Conservation (phyloP, 1,140 invertebrate species). For the Teleopsis dalmanni region DNA sequence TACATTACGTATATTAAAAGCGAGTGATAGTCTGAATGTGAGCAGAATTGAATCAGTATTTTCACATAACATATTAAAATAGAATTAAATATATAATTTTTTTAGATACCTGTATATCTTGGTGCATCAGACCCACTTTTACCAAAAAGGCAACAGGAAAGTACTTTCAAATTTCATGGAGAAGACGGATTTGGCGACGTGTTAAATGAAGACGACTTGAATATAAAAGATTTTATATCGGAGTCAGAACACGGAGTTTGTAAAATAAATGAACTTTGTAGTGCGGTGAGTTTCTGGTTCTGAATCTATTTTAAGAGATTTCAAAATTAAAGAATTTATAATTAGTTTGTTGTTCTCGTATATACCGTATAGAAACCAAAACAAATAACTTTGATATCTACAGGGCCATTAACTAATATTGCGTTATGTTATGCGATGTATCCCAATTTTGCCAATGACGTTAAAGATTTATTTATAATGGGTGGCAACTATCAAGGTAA, state of each 20-base stretch:
- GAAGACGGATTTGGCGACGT: constrained; percentile 60
- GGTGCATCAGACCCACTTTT: constrained; percentile 52
- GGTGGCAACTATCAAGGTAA: constrained; percentile 63
- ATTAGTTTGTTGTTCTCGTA: constrained; percentile 18
- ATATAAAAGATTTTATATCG: constrained; percentile 20
- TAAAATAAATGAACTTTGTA: constrained; percentile 48
- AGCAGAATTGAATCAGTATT: constrained; percentile 9
- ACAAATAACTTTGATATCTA: constrained; percentile 53
- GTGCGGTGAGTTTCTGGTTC: constrained; percentile 21
- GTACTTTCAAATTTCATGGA: constrained; percentile 44
- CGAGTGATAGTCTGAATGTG: constrained; percentile 44
- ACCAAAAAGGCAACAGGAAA: constrained; percentile 18
- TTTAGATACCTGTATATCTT: constrained; percentile 58
- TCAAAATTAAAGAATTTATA: constrained; percentile 5
- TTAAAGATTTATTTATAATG: constrained; percentile 65
- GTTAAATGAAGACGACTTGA: constrained; percentile 10
- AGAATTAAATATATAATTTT: neutral
- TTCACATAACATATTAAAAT: neutral
- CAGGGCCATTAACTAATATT: constrained; percentile 71
- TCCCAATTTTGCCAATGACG: constrained; percentile 50
- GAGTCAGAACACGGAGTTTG: constrained; percentile 29
- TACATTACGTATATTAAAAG: constrained; percentile 51
- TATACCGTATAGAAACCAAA: constrained; percentile 29
- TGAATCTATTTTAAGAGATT: neutral
- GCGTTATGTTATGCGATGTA: constrained; percentile 63